Conservation (phyloP, 2,888 invertebrate species). For the Noctua pronuba region DNA sequence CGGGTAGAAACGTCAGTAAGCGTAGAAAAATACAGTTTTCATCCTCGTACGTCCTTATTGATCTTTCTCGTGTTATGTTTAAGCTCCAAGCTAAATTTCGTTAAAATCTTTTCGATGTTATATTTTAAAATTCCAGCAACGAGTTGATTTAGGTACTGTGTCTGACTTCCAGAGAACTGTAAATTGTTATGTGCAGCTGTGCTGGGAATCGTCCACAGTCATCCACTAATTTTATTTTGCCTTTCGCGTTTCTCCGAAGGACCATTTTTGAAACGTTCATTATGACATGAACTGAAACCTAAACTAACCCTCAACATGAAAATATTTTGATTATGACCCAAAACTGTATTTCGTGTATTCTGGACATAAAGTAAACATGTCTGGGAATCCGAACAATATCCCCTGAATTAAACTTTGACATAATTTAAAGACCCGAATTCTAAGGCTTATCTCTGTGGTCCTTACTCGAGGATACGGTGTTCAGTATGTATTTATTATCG, state of each 20-base stretch:
- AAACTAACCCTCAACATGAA: constrained; percentile 15
- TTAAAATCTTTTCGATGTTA: neutral
- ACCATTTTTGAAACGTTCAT: neutral
- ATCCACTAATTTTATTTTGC: neutral
- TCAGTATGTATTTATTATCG: constrained; percentile 61
- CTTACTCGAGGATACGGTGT: constrained; percentile 38
- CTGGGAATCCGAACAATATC: constrained; percentile 20
- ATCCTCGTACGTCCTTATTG: neutral
- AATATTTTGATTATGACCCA: constrained; percentile 23
- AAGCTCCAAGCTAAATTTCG: neutral
- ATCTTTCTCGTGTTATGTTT: neutral
- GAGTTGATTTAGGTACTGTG: neutral
- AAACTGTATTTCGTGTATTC: constrained; percentile 30
- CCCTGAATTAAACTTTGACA: constrained; percentile 45
- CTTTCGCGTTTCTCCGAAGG: neutral
- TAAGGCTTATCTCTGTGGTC: constrained; percentile 48
- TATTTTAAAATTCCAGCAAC: neutral
- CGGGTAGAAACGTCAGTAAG: neutral
- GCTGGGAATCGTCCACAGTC: neutral
- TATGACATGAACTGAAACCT: constrained; percentile 17
- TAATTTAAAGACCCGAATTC: constrained; percentile 43
- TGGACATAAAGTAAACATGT: constrained; percentile 31
- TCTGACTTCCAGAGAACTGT: neutral
- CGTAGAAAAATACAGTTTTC: neutral
- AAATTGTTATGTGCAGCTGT: neutral